A percentile compares a stretch with the other conserved stretches of the same genome.
Evolutionary conservation across 1,140 invertebrate genomes (phyloP).

Genomic region (Riptortus pedestris): DNA sequence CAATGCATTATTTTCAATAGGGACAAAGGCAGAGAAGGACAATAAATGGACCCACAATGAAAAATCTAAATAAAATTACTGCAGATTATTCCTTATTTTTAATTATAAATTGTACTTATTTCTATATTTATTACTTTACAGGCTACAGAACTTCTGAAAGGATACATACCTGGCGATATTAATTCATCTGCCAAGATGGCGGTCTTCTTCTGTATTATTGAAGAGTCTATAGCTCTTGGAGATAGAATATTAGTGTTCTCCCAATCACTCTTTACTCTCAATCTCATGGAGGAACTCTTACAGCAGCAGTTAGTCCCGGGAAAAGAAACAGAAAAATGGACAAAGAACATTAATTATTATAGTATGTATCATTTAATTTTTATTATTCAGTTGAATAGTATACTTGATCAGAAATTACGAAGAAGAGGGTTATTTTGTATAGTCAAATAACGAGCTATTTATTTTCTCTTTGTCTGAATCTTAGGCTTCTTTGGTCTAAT

Average conservation of each 20-base stretch:
- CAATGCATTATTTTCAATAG: too few species aligned
- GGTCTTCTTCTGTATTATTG: constrained; percentile 83
- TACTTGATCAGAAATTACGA: too few species aligned
- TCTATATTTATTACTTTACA: constrained; percentile 34
- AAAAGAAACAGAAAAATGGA: constrained; percentile 62
- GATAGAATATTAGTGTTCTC: constrained; percentile 94
- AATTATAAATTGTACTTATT: too few species aligned
- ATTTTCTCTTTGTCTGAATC: too few species aligned
- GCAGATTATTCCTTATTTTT: too few species aligned
- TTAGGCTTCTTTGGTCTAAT: too few species aligned
- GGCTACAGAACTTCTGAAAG: constrained; percentile 75
- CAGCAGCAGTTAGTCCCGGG: constrained; percentile 65
- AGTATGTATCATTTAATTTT: constrained; percentile 50
- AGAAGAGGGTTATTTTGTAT: too few species aligned
- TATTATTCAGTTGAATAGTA: background rate
- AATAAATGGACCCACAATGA: too few species aligned
- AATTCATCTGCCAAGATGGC: constrained; percentile 94
- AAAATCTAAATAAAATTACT: too few species aligned
- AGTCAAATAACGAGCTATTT: too few species aligned
- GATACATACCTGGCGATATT: constrained; percentile 77
- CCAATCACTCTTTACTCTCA: constrained; percentile 89
- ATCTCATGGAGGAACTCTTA: constrained; percentile 94
- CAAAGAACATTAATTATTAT: constrained; percentile 79
- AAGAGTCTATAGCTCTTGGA: constrained; percentile 73
- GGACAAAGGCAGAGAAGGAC: too few species aligned